phyloP scores from a whole-genome alignment of 2,888 invertebrate species.

The Xylota segnis region DNA sequence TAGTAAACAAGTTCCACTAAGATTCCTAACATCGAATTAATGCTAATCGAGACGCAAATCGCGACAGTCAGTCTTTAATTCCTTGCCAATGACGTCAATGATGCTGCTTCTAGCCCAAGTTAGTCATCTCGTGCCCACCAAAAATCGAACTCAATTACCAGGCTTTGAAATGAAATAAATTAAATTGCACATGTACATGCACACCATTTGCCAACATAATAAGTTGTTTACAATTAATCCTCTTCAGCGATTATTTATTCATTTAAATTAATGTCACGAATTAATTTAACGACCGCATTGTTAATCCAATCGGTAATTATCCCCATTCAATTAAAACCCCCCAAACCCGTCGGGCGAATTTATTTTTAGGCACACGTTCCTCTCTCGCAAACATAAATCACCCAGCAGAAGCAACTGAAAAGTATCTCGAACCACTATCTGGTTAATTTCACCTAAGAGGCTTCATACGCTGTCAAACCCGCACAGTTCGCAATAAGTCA shows the following conservation, averaged over 20 bases:
- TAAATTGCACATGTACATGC: not conserved
- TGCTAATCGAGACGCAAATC: not conserved
- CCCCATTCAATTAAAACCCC: conserved; percentile 2
- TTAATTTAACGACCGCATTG: conserved; percentile 7
- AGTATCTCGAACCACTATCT: not conserved
- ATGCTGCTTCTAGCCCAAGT: not conserved
- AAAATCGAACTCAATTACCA: not conserved
- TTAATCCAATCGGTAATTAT: conserved; percentile 2
- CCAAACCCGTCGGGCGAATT: not conserved
- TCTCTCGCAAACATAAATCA: not conserved
- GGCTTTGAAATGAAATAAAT: not conserved
- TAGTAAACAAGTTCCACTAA: not conserved
- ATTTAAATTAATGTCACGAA: conserved; percentile 1
- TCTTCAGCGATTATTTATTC: conserved; percentile 2
- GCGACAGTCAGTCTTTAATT: not conserved
- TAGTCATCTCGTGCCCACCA: not conserved
- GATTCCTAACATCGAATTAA: conserved; percentile 3
- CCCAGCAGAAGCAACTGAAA: not conserved
- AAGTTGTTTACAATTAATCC: not conserved
- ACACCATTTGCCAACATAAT: not conserved
- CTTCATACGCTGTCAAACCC: not conserved
- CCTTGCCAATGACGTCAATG: not conserved
- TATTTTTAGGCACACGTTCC: conserved; percentile 4
- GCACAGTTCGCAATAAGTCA: not conserved
- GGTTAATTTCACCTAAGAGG: not conserved